phyloP scores from a whole-genome alignment of 92 coral and sea anemone species.

The Palythoa caribaeorum region DNA sequence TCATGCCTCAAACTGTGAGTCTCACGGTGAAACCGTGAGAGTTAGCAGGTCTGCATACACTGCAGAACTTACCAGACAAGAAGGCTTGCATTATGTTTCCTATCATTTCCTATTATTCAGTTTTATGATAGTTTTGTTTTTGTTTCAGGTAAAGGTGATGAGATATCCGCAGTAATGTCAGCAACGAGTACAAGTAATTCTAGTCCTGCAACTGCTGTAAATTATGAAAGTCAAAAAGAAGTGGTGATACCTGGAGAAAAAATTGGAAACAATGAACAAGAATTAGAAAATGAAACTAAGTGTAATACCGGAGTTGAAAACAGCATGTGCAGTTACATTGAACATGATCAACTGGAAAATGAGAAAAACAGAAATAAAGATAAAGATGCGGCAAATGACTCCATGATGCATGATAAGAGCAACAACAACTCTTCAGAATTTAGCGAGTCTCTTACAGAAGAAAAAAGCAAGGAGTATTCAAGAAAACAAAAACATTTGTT shows the following conservation, averaged over 20 bases:
- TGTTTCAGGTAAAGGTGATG: background rate
- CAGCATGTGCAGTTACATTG: background rate
- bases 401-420: background rate
- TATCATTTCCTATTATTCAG: background rate
- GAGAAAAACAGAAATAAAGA: slow-evolving; percentile 12
- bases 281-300: background rate
- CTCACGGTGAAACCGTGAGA: too few relatives aligned
- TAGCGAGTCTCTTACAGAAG: background rate
- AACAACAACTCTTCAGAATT: background rate
- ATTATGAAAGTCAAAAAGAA: background rate
- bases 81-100: background rate
- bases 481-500: background rate
- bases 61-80: background rate
- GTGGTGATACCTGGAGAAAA: background rate
- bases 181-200: background rate
- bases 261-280: background rate
- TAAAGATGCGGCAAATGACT: background rate
- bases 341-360: slow-evolving; percentile 1
- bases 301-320: background rate
- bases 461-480: background rate
- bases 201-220: background rate
- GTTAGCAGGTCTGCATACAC: background rate
- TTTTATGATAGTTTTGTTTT: background rate
- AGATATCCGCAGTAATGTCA: background rate
- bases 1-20: too few relatives aligned